Evolutionary conservation across 2,113 vertebrate species (phyloP).

Genomic region (Lycaon pictus): DNA sequence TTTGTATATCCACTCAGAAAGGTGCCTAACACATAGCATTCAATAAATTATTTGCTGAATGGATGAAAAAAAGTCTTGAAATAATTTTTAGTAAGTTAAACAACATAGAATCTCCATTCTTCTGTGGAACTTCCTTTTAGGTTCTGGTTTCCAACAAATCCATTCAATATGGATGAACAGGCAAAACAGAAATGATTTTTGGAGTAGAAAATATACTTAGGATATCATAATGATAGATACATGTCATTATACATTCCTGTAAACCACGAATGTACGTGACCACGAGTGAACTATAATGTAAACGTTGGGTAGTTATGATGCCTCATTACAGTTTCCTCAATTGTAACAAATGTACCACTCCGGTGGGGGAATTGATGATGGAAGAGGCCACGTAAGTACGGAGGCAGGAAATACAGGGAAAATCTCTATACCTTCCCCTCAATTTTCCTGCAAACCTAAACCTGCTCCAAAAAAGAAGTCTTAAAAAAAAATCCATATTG

Average conservation of each 20-base stretch:
- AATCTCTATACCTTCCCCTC: not conserved
- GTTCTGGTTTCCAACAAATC: conserved; percentile 30
- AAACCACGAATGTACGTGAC: not conserved
- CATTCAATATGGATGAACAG: not conserved
- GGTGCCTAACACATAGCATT: not conserved
- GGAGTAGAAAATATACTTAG: not conserved
- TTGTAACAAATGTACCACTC: not conserved
- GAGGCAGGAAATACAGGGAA: not conserved
- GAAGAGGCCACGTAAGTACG: not conserved
- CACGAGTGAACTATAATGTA: not conserved
- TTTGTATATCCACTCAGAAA: not conserved
- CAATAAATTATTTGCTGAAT: conserved; percentile 53
- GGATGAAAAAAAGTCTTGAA: conserved; percentile 46
- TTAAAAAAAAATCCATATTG: not conserved
- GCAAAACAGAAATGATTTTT: not conserved
- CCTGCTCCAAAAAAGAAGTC: not conserved
- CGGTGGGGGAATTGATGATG: not conserved
- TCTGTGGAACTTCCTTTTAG: not conserved
- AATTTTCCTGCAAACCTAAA: not conserved
- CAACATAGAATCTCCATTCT: not conserved
- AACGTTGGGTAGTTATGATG: not conserved
- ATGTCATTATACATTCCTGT: not conserved
- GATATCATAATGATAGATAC: not conserved
- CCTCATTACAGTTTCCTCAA: not conserved
- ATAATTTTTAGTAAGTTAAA: conserved; percentile 55